Percentiles rank a stretch among this genome's conserved stretches.
Evolutionary conservation across 2,797 vertebrate genomes (phyloP).

Genomic region (Coregonus suidteri): DNA sequence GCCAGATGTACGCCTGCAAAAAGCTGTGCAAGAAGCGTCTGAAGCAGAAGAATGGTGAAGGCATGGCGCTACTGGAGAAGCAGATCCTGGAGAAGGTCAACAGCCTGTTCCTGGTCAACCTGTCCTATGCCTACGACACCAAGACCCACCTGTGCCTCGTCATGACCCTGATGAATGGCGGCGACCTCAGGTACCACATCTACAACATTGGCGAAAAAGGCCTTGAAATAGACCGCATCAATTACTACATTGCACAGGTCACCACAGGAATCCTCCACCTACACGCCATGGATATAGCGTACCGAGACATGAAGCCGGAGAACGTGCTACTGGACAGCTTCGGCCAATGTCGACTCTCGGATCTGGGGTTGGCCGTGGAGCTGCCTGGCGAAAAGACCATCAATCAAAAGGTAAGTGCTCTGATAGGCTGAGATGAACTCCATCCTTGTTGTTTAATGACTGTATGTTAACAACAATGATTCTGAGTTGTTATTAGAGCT

Average conservation of each 20-base stretch:
- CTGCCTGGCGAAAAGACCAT: constrained; percentile 76
- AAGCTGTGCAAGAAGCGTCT: constrained; percentile 92
- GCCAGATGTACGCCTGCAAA: constrained; percentile 96
- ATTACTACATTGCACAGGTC: constrained; percentile 93
- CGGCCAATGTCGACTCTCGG: constrained; percentile 92
- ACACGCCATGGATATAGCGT: constrained; percentile 85
- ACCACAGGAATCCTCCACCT: constrained; percentile 87
- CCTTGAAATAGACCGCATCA: constrained; percentile 83
- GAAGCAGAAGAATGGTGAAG: constrained; percentile 91
- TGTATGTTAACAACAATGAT: no score
- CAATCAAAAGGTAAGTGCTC: constrained; percentile 82
- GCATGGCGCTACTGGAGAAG: constrained; percentile 92
- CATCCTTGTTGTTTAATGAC: neutral
- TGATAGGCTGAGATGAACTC: neutral
- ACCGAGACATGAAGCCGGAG: constrained; percentile 94
- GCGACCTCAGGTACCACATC: constrained; percentile 94
- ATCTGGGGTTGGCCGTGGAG: constrained; percentile 89
- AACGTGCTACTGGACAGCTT: constrained; percentile 90
- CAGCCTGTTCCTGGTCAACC: constrained; percentile 88
- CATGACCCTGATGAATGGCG: constrained; percentile 96
- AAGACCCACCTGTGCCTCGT: constrained; percentile 92
- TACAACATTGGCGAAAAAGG: constrained; percentile 88
- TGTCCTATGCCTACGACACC: constrained; percentile 89
- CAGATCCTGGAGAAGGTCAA: constrained; percentile 90
- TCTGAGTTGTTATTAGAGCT: neutral